Base-by-base conservation (phyloP, 2,888 invertebrate species). In the Xanthia icteritia region DNA sequence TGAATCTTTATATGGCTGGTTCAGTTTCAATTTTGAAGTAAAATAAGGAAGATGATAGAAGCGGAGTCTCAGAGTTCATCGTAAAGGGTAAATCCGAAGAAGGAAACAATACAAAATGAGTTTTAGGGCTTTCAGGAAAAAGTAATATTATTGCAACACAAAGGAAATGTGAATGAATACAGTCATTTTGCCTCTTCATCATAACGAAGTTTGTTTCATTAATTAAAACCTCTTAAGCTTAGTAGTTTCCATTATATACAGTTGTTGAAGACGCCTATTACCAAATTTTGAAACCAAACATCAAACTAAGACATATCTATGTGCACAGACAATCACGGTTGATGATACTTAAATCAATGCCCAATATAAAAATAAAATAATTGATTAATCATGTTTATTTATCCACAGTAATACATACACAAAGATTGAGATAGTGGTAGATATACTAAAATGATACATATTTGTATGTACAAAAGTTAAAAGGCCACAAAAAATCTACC, bases 1-100 rank as follows among this genome's bases (percentile, higher is more conserved):
- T 60, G 17, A 54, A 73, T 74, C 65, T 77, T 74, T 63, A 68
- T 63, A 64, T 78, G n/a, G 73, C 45, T 69, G 69, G 58, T 76
- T 67, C 20, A 45, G 51, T 77, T 76, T 71, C 56, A 77, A 73
- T 76, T 69, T 67, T 20, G 45, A 51, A 70, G 31, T 60, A 56
- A 64, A 60, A 45, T 78, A 51, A 13, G 58, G 4, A 31, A 51
- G 42, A 39, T 42, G 1, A 65, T 73, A 56, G 36, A 23, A 42
- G 17, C n/a, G 6, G 48, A 68, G 45, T 45, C 17, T 20, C 36
- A 6, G 17, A 56, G n/a, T 48, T 56, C 9, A 39, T 39, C 15
- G 3, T 45, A 42, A 42, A 68, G 42, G 15, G 23, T 66, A 51
- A 0, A 17, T 68, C n/a, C 15, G 5, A 23, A 56, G 51, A 65